These are phyloP conservation scores for Acanthoscelides obtectus DNA, from an alignment of 2,888 invertebrate genomes.

Conservation along the genomic window DNA sequence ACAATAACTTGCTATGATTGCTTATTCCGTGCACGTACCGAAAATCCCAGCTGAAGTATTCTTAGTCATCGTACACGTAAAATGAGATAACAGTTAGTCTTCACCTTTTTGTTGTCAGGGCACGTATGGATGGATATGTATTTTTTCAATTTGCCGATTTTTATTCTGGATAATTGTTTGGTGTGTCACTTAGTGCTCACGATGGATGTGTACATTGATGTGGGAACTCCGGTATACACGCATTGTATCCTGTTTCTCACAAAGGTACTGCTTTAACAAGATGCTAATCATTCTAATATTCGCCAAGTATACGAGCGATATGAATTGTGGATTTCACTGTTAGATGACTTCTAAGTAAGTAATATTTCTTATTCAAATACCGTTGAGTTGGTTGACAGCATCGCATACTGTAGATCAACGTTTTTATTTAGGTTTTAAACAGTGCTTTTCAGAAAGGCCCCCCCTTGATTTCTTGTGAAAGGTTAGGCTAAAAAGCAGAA, in stretches of 20 bases:
- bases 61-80: not conserved
- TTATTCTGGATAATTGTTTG: not conserved
- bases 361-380: too few species aligned
- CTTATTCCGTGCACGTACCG: not conserved
- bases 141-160: not conserved
- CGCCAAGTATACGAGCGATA: too few species aligned
- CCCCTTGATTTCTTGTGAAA: too few species aligned
- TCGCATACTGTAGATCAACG: too few species aligned
- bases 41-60: not conserved
- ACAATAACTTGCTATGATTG: not conserved
- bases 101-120: not conserved
- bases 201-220: not conserved
- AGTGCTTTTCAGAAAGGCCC: too few species aligned
- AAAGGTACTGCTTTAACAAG: too few species aligned
- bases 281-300: too few species aligned
- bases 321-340: too few species aligned
- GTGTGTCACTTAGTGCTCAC: not conserved
- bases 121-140: not conserved
- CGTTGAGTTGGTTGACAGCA: too few species aligned
- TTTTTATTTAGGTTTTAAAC: too few species aligned
- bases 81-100: not conserved
- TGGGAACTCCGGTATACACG: not conserved
- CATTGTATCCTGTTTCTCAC: not conserved
- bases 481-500: too few species aligned
- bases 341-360: too few species aligned